A percentile compares a stretch with the other conserved stretches of the same genome.
phyloP scores from a whole-genome alignment of 1,140 invertebrate genomes.

The Drosophila parabipectinata region DNA sequence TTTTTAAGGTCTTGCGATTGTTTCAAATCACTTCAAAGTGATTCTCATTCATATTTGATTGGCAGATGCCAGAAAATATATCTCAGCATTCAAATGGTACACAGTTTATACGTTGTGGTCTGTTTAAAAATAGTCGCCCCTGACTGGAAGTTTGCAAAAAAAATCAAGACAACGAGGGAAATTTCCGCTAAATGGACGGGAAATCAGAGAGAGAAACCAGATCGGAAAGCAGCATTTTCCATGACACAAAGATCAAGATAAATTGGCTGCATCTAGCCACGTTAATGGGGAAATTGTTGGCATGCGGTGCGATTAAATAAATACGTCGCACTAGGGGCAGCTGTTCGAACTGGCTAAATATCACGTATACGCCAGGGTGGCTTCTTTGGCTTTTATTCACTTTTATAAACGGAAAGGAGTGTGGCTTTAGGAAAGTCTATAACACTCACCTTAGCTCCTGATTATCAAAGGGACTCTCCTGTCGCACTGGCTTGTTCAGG shows the following conservation, averaged over 20 bases:
- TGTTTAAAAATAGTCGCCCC: slow-evolving; percentile 41
- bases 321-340: slow-evolving; percentile 26
- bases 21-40: slow-evolving; percentile 1
- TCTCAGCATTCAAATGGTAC: slow-evolving; percentile 14
- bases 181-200: slow-evolving; percentile 21
- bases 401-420: background rate
- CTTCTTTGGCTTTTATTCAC: background rate
- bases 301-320: slow-evolving; percentile 53
- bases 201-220: slow-evolving; percentile 18
- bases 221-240: slow-evolving; percentile 43
- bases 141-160: slow-evolving; percentile 40
- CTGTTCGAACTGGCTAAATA: slow-evolving; percentile 10
- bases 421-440: too few species aligned
- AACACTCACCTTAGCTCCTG: slow-evolving; percentile 64
- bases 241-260: slow-evolving; percentile 65
- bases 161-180: slow-evolving; percentile 9
- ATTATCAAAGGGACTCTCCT: slow-evolving; percentile 32
- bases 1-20: background rate
- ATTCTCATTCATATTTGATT: slow-evolving; percentile 28
- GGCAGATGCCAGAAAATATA: slow-evolving; percentile 33
- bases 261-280: slow-evolving; percentile 51
- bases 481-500: slow-evolving; percentile 39
- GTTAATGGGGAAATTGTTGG: slow-evolving; percentile 40
- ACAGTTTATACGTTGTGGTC: slow-evolving; percentile 23
- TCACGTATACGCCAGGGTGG: slow-evolving; percentile 25